phyloP scores from a whole-genome alignment of 1,140 invertebrate species.

The Heliconius hewitsoni region DNA sequence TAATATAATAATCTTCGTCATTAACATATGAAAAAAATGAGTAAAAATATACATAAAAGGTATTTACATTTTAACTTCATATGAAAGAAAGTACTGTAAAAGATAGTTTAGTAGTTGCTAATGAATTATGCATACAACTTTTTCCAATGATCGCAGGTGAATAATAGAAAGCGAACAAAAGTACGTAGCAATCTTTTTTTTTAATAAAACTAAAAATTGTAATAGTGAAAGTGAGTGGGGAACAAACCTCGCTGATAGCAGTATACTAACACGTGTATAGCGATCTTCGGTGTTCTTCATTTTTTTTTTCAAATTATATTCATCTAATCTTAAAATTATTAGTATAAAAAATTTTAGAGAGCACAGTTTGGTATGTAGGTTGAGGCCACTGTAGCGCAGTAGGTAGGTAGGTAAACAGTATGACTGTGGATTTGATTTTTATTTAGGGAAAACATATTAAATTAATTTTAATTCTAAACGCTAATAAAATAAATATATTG shows the following conservation, averaged over 20 bases:
- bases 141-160: conserved; percentile 6
- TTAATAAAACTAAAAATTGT: conserved; percentile 18
- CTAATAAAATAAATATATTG: too few relatives aligned
- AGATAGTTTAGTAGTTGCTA: background rate
- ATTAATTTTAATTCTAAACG: too few relatives aligned
- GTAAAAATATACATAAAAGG: background rate
- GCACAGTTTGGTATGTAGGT: background rate
- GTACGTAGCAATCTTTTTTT: background rate
- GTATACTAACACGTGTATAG: background rate
- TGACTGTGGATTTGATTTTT: background rate
- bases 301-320: background rate
- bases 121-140: conserved; percentile 15
- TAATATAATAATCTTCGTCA: background rate
- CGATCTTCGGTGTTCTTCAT: background rate
- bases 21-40: background rate
- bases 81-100: background rate
- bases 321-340: background rate
- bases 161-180: conserved; percentile 18
- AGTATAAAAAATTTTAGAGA: background rate
- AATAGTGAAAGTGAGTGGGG: conserved; percentile 3
- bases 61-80: background rate
- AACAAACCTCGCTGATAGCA: background rate
- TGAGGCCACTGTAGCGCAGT: background rate
- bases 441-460: background rate
- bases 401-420: background rate